Base-by-base conservation (phyloP, 2,888 invertebrate genomes). In the Acholoe squamosa region DNA sequence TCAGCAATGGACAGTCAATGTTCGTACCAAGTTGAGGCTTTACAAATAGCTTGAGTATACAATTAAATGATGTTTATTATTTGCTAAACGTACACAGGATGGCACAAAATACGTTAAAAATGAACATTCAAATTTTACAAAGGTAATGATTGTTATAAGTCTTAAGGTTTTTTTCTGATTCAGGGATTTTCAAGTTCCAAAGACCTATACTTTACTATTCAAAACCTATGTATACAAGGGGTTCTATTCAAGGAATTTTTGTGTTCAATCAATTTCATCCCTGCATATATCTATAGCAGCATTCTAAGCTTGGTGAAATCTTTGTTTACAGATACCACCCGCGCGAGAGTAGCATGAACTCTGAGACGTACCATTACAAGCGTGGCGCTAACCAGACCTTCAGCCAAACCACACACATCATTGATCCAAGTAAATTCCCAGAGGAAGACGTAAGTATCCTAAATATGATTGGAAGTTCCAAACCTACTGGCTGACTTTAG, bases 381-480 rank as follows among this genome's bases (percentile, higher is more conserved):
- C 97, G 98, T 94, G 99, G 99, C 16, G 98, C 98, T 7, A 98
- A 98, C 96, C 99, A 99, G 95, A 97, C 97, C 94, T 99, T 99
- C 96, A 98, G 97, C 91, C 99, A 99, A 96, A 97, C 98, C 54
- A 97, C 97, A 0, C 99, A 99, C 95, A 96, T 98, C 90, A 98
- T 99, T 95, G 98, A 99, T 95, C 99, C 99, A 0, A 97, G 97
- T 90, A 96, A 97, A 91, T 98, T 97, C 96, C 97, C 94, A 3
- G 94, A 95, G 67, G 95, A 95, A 77, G 95, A 96, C 93, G 96
- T 96, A 91, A 89, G 93, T 86, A n/a, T n/a, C n/a, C n/a, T n/a
- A n/a, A n/a, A n/a, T n/a, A n/a, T n/a, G n/a, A n/a, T n/a, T n/a
- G n/a, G n/a, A n/a, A n/a, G n/a, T n/a, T n/a, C n/a, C n/a, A n/a